phyloP scores from a whole-genome alignment of 1,140 invertebrate genomes.

The Hirudo medicinalis region DNA sequence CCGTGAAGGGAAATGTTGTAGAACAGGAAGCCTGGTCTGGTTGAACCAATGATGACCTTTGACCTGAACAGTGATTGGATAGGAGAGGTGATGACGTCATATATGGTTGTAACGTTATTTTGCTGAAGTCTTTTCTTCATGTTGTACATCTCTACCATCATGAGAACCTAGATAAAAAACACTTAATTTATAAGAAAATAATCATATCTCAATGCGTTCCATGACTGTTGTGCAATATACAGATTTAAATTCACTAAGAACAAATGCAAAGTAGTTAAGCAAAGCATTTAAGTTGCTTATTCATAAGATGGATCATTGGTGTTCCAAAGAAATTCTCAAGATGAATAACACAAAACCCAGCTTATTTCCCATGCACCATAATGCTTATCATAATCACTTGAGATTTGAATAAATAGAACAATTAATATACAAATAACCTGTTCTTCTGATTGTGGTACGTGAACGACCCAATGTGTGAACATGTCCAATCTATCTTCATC shows the following conservation, averaged over 20 bases:
- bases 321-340: too few relatives aligned
- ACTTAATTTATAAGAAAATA: too few relatives aligned
- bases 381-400: too few relatives aligned
- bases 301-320: too few relatives aligned
- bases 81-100: conserved; percentile 31
- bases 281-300: too few relatives aligned
- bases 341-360: too few relatives aligned
- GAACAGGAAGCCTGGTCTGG: conserved; percentile 45
- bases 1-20: conserved; percentile 48
- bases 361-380: too few relatives aligned
- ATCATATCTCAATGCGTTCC: too few relatives aligned
- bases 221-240: too few relatives aligned
- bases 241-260: too few relatives aligned
- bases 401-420: too few relatives aligned
- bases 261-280: too few relatives aligned
- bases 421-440: conserved; percentile 39
- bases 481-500: conserved; percentile 50
- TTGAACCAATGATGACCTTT: conserved; percentile 41
- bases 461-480: conserved; percentile 58
- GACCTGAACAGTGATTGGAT: conserved; percentile 26
- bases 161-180: conserved; percentile 36
- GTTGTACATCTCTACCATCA: conserved; percentile 54
- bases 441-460: conserved; percentile 49
- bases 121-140: conserved; percentile 45
- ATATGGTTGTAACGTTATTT: conserved; percentile 44